Percentiles rank a stretch among this genome's conserved stretches.
Evolutionary conservation across 2,888 invertebrate species (phyloP).

Genomic region (Baccha elongata): DNA sequence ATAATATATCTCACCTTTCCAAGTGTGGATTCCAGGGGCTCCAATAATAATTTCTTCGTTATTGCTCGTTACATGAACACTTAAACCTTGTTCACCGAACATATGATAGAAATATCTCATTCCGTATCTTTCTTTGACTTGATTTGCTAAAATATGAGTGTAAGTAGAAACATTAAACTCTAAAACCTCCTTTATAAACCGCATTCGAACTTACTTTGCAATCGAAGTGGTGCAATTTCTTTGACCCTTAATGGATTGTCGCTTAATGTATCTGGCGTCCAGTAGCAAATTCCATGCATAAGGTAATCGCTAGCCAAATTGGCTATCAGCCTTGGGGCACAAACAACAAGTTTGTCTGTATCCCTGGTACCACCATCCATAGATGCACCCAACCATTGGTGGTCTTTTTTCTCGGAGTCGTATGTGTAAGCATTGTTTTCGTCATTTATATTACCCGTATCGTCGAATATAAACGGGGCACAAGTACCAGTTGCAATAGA

Average conservation of each 20-base stretch:
- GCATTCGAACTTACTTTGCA: slow-evolving; percentile 71
- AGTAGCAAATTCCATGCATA: slow-evolving; percentile 82
- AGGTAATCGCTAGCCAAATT: slow-evolving; percentile 78
- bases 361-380: slow-evolving; percentile 82
- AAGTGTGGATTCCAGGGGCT: slow-evolving; percentile 81
- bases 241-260: slow-evolving; percentile 77
- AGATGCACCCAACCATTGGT: slow-evolving; percentile 83
- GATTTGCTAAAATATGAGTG: slow-evolving; percentile 73
- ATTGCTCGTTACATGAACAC: slow-evolving; percentile 81
- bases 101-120: slow-evolving; percentile 78
- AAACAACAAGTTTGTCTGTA: slow-evolving; percentile 82
- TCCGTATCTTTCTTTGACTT: slow-evolving; percentile 75
- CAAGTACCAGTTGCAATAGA: slow-evolving; percentile 78
- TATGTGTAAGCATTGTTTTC: slow-evolving; percentile 78
- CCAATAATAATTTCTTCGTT: slow-evolving; percentile 81
- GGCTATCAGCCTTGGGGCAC: slow-evolving; percentile 81
- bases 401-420: slow-evolving; percentile 81
- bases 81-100: slow-evolving; percentile 81
- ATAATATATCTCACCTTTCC: slow-evolving; percentile 77
- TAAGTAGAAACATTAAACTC: too few species aligned
- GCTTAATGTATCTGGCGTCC: slow-evolving; percentile 79
- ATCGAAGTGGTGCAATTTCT: slow-evolving; percentile 80
- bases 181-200: not conserved
- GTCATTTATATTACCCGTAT: slow-evolving; percentile 78
- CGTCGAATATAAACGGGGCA: slow-evolving; percentile 81